Conservation (phyloP, 1,140 invertebrate genomes). For the Lepidurus packardi region DNA sequence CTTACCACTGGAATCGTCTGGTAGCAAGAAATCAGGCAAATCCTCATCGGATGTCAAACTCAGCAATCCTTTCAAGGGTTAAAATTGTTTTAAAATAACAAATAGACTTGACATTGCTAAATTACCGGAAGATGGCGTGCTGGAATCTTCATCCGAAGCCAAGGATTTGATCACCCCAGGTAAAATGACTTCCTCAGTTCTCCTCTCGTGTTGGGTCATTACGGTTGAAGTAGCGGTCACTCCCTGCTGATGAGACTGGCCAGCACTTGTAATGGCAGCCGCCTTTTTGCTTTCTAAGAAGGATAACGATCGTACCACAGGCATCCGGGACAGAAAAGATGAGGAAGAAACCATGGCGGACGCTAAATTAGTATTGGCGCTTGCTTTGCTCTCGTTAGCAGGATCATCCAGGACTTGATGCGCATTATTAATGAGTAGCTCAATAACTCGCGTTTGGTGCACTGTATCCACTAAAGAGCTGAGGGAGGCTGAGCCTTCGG, state of each 20-base stretch:
- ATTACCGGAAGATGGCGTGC: constrained; percentile 11
- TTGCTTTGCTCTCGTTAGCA: constrained; percentile 22
- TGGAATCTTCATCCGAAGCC: constrained; percentile 2
- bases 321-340: constrained; percentile 28
- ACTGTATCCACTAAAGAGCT: constrained; percentile 53
- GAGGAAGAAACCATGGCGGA: constrained; percentile 31
- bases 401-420: constrained; percentile 38
- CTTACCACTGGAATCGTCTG: constrained; percentile 38
- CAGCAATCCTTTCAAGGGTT: constrained; percentile 29
- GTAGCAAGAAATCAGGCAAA: constrained; percentile 39
- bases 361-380: not conserved
- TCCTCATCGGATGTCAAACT: constrained; percentile 39
- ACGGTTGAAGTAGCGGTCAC: constrained; percentile 23
- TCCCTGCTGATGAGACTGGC: not conserved
- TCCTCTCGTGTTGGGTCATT: constrained; percentile 23
- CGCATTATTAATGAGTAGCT: constrained; percentile 51
- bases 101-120: constrained; percentile 28
- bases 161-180: constrained; percentile 32
- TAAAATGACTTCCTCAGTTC: constrained; percentile 31
- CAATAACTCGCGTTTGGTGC: constrained; percentile 53
- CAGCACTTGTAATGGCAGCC: not conserved
- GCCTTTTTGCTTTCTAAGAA: constrained; percentile 31
- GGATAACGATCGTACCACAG: constrained; percentile 31
- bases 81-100: constrained; percentile 29
- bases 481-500: constrained; percentile 50